These are phyloP conservation scores for Phylloscopus collybita DNA, from an alignment of 2,797 vertebrate genomes.

Conservation along the genomic window DNA sequence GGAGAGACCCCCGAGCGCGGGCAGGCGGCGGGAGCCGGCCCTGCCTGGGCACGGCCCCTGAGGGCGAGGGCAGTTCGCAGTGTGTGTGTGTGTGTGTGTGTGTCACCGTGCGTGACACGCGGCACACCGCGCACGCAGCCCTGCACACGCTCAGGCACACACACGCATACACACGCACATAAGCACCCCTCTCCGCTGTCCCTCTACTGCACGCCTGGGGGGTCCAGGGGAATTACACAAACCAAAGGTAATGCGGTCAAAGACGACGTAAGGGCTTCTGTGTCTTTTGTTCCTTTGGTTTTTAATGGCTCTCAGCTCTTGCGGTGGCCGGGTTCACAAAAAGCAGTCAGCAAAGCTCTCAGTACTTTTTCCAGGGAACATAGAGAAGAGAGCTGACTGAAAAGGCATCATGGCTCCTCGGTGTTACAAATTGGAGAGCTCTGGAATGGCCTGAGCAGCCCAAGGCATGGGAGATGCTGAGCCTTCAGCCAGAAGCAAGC, in stretches of 20 bases:
- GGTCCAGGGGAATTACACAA: neutral
- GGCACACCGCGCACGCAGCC: neutral
- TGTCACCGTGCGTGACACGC: too few relatives aligned
- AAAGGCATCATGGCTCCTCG: neutral
- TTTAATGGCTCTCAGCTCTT: neutral
- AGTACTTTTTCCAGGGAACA: neutral
- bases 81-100: too few relatives aligned
- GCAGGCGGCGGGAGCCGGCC: fast-evolving
- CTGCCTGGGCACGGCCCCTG: fast-evolving
- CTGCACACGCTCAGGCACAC: too few relatives aligned
- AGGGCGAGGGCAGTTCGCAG: too few relatives aligned
- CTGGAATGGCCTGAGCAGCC: neutral
- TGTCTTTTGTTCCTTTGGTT: neutral
- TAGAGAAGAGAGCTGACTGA: too few relatives aligned
- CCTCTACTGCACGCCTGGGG: fast-evolving
- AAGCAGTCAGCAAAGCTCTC: neutral
- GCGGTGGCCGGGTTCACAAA: too few relatives aligned
- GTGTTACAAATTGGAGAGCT: neutral
- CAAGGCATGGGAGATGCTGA: neutral
- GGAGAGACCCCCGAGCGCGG: neutral
- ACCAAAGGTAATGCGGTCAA: neutral
- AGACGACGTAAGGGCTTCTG: neutral
- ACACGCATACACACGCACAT: too few relatives aligned
- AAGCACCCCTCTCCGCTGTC: neutral
- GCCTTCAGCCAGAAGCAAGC: neutral